phyloP scores from a whole-genome alignment of 2,888 invertebrate genomes.

The Lasioglossum marginatum region DNA sequence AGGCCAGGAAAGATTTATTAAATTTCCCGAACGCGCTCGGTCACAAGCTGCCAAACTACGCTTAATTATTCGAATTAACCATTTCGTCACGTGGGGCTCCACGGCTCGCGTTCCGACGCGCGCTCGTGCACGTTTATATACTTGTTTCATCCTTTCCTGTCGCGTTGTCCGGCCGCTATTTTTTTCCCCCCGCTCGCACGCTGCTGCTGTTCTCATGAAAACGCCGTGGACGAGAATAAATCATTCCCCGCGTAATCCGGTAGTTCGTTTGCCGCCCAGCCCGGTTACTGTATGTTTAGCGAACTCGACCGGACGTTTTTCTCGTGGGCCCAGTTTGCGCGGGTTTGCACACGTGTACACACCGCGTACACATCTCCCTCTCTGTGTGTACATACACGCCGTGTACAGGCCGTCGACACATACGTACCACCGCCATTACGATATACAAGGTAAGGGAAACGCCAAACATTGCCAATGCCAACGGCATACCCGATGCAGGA shows the following conservation, averaged over 20 bases:
- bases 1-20: slow-evolving; percentile 52
- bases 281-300: slow-evolving; percentile 45
- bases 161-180: background rate
- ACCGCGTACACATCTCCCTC: background rate
- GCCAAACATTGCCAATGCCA: slow-evolving; percentile 92
- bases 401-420: slow-evolving; percentile 30
- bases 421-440: slow-evolving; percentile 91
- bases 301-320: slow-evolving; percentile 39
- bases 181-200: background rate
- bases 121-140: background rate
- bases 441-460: slow-evolving; percentile 92
- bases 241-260: slow-evolving; percentile 58
- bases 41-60: slow-evolving; percentile 62
- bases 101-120: slow-evolving; percentile 5
- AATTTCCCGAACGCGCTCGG: slow-evolving; percentile 54
- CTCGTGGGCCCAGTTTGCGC: slow-evolving; percentile 13
- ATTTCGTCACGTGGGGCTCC: slow-evolving; percentile 58
- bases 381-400: background rate
- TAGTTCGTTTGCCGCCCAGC: slow-evolving; percentile 45
- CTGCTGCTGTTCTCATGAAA: slow-evolving; percentile 11
- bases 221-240: slow-evolving; percentile 43
- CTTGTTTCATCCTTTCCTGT: background rate
- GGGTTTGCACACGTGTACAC: background rate
- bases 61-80: slow-evolving; percentile 64
- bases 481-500: slow-evolving; percentile 92